Evolutionary conservation across 2,888 invertebrate genomes (phyloP), one percentile per base, ranked within the genome.

Genomic region (Pristionchus arcanus): DNA sequence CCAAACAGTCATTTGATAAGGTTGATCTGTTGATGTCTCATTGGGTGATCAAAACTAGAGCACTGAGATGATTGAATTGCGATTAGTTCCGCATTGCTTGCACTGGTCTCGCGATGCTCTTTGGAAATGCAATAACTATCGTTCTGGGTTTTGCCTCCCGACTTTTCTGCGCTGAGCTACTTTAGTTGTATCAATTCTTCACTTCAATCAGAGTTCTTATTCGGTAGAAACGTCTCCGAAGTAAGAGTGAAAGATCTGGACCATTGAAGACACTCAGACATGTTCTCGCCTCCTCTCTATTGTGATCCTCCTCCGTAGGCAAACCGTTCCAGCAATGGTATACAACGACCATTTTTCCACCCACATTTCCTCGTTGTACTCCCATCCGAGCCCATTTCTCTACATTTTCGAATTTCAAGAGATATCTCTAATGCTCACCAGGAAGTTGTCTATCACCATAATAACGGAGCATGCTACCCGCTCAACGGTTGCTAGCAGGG

Each of bases 1-100:
- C n/a, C n/a, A n/a, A n/a, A n/a, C n/a, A n/a, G n/a, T n/a, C n/a
- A n/a, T n/a, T n/a, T n/a, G 42, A 42, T 42, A 5, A 3, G 42
- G 42, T 42, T 42, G 42, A 42, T 42, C 9, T 42, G 42, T 42
- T 42, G 42, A 42, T n/a, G 42, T 42, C 9, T 42, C 9, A 42
- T 42, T 42, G 42, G 42, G 42, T 42, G 42, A 11, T 9, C 42
- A 49, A 49, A 0, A 49, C 42, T 49, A 49, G 7, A 49, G 42
- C 13, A 49, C 42, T 42, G 3, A 3, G 42, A 42, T 42, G 42
- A 49, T 9, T 49, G 42, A 49, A 3, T 42, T 2, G 59, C 25
- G 68, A 74, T 74, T 42, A 42, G 74, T 74, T 74, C 74, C 74
- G 74, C 74, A 74, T 74, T 74, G 37, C 34, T 37, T 1, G 25